phyloP scores from a whole-genome alignment of 37 sponge, comb jelly and placozoan species.

The Crambe crambe region DNA sequence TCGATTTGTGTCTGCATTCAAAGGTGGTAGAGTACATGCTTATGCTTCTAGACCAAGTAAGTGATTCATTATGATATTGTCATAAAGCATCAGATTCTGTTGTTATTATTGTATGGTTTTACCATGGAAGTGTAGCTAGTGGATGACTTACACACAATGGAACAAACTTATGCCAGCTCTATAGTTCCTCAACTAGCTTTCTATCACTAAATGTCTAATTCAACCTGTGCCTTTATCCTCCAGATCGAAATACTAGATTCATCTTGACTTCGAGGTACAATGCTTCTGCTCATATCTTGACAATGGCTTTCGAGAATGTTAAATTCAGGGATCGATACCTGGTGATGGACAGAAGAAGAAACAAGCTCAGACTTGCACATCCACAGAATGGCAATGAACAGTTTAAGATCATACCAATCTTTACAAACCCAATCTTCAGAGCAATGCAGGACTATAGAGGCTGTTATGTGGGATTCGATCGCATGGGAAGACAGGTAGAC shows the following conservation, averaged over 20 bases:
- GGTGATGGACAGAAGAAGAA: not conserved
- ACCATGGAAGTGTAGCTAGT: not conserved
- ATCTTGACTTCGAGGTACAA: not conserved
- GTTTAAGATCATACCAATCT: not conserved
- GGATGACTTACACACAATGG: too few species aligned
- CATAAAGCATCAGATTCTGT: too few species aligned
- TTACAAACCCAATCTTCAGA: not conserved
- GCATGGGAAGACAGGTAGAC: not conserved
- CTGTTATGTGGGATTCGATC: not conserved
- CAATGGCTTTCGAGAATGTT: slow-evolving; percentile 1
- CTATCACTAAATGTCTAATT: not conserved
- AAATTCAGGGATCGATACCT: slow-evolving; percentile 6
- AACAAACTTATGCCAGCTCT: too few species aligned
- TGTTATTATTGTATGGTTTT: too few species aligned
- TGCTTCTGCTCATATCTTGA: not conserved
- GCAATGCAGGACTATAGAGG: not conserved
- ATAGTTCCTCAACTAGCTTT: too few species aligned
- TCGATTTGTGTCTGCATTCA: not conserved
- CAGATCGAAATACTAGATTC: slow-evolving; percentile 15
- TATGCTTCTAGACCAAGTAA: not conserved
- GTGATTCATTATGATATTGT: not conserved
- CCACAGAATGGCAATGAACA: not conserved
- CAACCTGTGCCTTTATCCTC: not conserved
- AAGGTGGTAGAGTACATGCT: slow-evolving; percentile 11
- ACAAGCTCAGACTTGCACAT: not conserved